Evolutionary conservation across 2,113 vertebrate genomes (phyloP).

Genomic region (Picathartes gymnocephalus): DNA sequence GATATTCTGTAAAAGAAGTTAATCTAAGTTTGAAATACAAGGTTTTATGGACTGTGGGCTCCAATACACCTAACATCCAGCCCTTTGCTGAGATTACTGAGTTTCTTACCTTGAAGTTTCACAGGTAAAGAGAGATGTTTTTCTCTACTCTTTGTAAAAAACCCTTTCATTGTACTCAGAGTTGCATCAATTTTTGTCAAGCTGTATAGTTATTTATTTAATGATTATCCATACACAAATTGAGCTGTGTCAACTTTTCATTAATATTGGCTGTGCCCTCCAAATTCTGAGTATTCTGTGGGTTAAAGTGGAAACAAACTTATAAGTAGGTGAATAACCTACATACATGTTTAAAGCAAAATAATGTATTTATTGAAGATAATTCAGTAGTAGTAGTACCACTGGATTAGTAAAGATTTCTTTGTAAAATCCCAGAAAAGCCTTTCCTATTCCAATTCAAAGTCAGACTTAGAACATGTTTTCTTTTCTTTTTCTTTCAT

Average conservation of each 20-base stretch:
- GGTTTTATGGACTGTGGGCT: slow-evolving; percentile 21
- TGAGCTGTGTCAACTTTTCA: background rate
- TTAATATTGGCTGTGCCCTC: background rate
- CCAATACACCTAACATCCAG: background rate
- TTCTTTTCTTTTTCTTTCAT: background rate
- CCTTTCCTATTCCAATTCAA: background rate
- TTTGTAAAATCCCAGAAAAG: background rate
- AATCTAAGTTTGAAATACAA: slow-evolving; percentile 14
- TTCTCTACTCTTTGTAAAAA: background rate
- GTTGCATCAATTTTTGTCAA: background rate
- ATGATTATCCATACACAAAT: background rate
- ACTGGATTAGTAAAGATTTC: background rate
- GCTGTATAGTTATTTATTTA: background rate
- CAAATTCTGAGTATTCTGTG: background rate
- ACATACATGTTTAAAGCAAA: background rate
- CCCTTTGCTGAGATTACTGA: background rate
- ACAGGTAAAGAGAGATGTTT: background rate
- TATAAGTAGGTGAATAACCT: background rate
- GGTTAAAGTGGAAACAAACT: background rate
- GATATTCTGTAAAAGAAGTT: slow-evolving; percentile 26
- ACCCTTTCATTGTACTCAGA: background rate
- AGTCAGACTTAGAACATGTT: background rate
- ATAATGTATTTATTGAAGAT: background rate
- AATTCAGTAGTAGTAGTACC: background rate
- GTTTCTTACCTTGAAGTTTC: background rate